phyloP scores from a whole-genome alignment of 2,113 vertebrate species.

The Hyla sarda region DNA sequence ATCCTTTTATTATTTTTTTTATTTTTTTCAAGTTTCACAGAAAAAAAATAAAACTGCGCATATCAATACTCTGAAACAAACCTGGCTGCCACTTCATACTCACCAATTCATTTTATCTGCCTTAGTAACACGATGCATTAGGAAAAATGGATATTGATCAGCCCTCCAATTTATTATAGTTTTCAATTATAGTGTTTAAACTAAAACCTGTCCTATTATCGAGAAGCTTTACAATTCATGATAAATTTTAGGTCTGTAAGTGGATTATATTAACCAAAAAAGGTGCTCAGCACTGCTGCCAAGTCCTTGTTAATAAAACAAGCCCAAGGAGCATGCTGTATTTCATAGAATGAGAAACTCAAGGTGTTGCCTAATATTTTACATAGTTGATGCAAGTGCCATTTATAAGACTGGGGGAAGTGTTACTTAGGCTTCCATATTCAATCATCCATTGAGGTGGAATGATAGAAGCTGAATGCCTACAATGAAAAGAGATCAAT shows the following conservation, averaged over 20 bases:
- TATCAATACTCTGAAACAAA: constrained; percentile 1
- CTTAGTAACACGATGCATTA: background rate
- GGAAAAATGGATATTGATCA: constrained; percentile 49
- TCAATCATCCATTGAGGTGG: constrained; percentile 17
- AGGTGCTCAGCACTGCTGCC: background rate
- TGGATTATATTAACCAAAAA: constrained; percentile 41
- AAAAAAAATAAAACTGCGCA: background rate
- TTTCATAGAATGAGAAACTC: background rate
- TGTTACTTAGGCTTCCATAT: constrained; percentile 18
- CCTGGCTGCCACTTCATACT: background rate
- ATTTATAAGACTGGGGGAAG: constrained; percentile 3
- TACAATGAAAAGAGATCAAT: constrained; percentile 19
- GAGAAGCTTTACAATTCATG: constrained; percentile 21
- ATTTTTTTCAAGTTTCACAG: no score
- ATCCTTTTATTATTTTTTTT: background rate
- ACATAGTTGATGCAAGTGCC: constrained; percentile 3
- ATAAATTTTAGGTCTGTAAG: constrained; percentile 35
- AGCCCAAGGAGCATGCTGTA: background rate
- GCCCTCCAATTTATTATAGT: constrained; percentile 43
- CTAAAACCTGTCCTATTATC: constrained; percentile 28
- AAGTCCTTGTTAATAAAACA: constrained; percentile 6
- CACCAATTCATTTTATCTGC: constrained; percentile 11
- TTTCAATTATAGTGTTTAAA: constrained; percentile 34
- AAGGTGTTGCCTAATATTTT: constrained; percentile 18
- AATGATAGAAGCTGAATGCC: background rate